Evolutionary conservation across 2,113 vertebrate species (phyloP), one percentile per base, ranked within the genome.

Genomic region (Jacana jacana): DNA sequence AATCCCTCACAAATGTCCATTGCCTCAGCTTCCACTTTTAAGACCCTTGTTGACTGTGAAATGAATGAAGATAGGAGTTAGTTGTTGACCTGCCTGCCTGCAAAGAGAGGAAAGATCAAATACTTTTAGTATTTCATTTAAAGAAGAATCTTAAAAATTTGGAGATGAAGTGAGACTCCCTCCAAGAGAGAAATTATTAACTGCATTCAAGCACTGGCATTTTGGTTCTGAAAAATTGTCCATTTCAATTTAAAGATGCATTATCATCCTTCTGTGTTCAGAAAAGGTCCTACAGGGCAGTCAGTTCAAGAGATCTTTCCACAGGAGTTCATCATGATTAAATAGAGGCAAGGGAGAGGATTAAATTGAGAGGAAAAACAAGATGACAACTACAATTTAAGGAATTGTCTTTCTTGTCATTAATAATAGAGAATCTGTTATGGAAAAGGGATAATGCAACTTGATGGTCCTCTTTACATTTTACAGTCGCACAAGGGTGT

Each of bases 401-500:
- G 88, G 91, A 97, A 96, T 91, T 92, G 80, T 92, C 91, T 91
- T 93, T 81, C 85, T 96, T 88, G 61, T 48, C 89, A 91, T 97
- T 91, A 79, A 39, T 81, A 91, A 71, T n/a, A 95, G 76, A 94
- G 93, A 96, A 77, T 97, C 91, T 88, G 40, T 95, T 89, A 95
- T 31, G 66, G 81, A 90, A 95, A 97, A 97, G 88, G 94, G 94
- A 96, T 96, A 98, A 97, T 97, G 96, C 94, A 97, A 97, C 94
- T 97, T 96, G 85, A 95, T 94, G 94, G 81, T 95, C 95, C 92
- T 95, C 95, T 96, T 96, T 88, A 96, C 97, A 97, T 97, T 98
- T 97, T 97, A 97, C 97, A 97, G 93, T 97, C 96, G 1, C 93
- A 95, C 93, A 96, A 97, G 93, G 97, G 96, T 97, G 96, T 95